These are phyloP conservation scores for Andrena minutula DNA, from an alignment of 2,888 invertebrate species.

Conservation along the genomic window DNA sequence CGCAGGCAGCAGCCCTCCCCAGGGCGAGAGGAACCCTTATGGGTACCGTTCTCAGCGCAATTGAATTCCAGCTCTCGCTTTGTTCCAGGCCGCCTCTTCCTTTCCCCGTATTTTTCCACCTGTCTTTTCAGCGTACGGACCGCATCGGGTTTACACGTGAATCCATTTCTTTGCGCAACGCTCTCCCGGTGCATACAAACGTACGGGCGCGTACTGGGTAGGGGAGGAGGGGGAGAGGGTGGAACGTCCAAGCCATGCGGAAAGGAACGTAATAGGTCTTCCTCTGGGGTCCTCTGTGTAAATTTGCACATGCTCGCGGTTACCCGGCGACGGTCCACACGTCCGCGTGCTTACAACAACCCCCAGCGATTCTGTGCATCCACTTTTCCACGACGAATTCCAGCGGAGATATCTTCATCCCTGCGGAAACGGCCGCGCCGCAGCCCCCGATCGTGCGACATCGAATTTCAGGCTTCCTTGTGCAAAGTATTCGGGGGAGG, in stretches of 20 bases:
- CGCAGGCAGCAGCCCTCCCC: not conserved
- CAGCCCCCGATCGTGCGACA: slow-evolving; percentile 34
- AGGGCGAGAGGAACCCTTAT: not conserved
- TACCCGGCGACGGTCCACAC: slow-evolving; percentile 60
- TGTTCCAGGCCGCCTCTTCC: slow-evolving; percentile 24
- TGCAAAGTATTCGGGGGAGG: not conserved
- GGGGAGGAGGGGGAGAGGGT: too few species aligned
- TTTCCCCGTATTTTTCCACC: slow-evolving; percentile 40
- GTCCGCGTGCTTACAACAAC: slow-evolving; percentile 47
- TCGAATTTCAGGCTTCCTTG: slow-evolving; percentile 41
- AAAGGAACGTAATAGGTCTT: slow-evolving; percentile 74
- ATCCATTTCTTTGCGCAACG: slow-evolving; percentile 41
- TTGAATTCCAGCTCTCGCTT: slow-evolving; percentile 26
- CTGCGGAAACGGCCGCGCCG: slow-evolving; percentile 22
- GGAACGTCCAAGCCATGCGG: slow-evolving; percentile 20
- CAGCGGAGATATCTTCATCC: slow-evolving; percentile 48
- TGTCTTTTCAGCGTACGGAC: slow-evolving; percentile 25
- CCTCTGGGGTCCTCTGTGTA: slow-evolving; percentile 64
- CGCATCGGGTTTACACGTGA: slow-evolving; percentile 41
- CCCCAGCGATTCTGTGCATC: slow-evolving; percentile 45
- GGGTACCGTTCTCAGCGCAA: slow-evolving; percentile 16
- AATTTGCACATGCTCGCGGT: slow-evolving; percentile 73
- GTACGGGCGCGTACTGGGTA: not conserved
- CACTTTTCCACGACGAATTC: slow-evolving; percentile 58
- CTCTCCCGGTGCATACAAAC: not conserved